These are phyloP conservation scores for Drosophila suboccidentalis DNA, from an alignment of 2,888 invertebrate species.

Conservation along the genomic window DNA sequence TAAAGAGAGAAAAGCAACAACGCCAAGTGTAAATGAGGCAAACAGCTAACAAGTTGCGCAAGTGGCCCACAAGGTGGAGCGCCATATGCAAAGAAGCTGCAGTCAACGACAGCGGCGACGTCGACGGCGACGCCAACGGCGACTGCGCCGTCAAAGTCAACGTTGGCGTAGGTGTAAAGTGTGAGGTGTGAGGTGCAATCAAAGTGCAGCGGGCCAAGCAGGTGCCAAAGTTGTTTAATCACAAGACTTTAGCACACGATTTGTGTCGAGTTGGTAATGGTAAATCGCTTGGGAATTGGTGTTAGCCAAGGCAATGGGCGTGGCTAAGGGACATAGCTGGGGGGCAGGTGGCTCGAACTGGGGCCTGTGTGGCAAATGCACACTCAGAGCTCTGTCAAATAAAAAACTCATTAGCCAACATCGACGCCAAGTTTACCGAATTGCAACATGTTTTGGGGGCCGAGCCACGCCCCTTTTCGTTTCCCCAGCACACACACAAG, in stretches of 20 bases:
- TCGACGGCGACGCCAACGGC: not conserved
- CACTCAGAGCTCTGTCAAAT: constrained; percentile 57
- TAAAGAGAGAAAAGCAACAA: constrained; percentile 18
- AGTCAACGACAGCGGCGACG: not conserved
- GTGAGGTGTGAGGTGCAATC: constrained; percentile 69
- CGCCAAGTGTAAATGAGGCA: constrained; percentile 31
- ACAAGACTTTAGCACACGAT: constrained; percentile 73
- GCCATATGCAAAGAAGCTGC: constrained; percentile 44
- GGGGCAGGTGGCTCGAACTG: not conserved
- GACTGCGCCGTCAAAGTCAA: constrained; percentile 8
- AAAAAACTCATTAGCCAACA: constrained; percentile 78
- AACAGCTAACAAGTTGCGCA: constrained; percentile 64
- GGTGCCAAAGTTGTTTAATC: constrained; percentile 80
- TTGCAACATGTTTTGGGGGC: constrained; percentile 63
- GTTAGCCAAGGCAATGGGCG: constrained; percentile 25
- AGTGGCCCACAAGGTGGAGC: constrained; percentile 53
- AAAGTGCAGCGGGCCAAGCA: constrained; percentile 69
- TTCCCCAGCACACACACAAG: constrained; percentile 28
- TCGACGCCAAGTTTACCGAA: constrained; percentile 61
- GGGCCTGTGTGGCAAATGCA: not conserved
- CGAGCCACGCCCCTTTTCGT: not conserved
- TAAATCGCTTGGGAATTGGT: constrained; percentile 43
- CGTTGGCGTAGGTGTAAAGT: constrained; percentile 66
- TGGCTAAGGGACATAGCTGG: constrained; percentile 1
- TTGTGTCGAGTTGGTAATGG: constrained; percentile 51